Evolutionary conservation across 1,140 invertebrate species (phyloP), one percentile per base, ranked within the genome.

Genomic region (Trichonephila clavipes): DNA sequence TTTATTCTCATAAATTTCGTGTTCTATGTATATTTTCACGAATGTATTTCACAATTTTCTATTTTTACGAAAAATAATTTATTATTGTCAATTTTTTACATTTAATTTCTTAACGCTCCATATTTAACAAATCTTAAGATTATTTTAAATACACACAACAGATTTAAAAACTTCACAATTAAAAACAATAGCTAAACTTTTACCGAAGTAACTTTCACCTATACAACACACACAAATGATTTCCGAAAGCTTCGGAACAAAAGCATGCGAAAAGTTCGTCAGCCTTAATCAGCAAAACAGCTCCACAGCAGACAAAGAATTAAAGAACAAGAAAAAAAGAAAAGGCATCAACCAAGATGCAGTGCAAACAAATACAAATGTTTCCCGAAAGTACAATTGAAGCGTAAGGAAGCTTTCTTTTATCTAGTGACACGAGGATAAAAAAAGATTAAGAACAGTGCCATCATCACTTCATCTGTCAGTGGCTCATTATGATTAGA

Each of bases 391-490:
- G 16, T 28, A 77, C 62, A 77, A 77, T 34, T 77, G 72, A 77
- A 40, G 24, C 28, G 28, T 77, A 34, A 77, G 34, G 28, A 77
- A 34, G 4, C 14, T 77, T 40, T 77, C 72, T 77, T 77, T 77
- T 77, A 18, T 77, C 18, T 77, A 18, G 14, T 77, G 72, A 77
- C 72, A 34, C 28, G 28, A 77, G 2, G 12, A 77, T 77, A 77
- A 77, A 40, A 77, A 28, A 77, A 77, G 28, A 18, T 16, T 6
- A 77, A 77, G 10, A 77, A 40, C 24, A 77, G 34, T 34, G 72
- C 28, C 72, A 77, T 77, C 72, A 77, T 34, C 72, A 77, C 72
- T 77, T 77, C 72, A 77, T 77, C 72, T 77, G 72, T 77, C 72
- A 34, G 18, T 28, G 7, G 72, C 72, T 77, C 72, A 34, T 77